phyloP scores from a whole-genome alignment of 2,888 invertebrate species.

The Tanytarsus gracilentus region DNA sequence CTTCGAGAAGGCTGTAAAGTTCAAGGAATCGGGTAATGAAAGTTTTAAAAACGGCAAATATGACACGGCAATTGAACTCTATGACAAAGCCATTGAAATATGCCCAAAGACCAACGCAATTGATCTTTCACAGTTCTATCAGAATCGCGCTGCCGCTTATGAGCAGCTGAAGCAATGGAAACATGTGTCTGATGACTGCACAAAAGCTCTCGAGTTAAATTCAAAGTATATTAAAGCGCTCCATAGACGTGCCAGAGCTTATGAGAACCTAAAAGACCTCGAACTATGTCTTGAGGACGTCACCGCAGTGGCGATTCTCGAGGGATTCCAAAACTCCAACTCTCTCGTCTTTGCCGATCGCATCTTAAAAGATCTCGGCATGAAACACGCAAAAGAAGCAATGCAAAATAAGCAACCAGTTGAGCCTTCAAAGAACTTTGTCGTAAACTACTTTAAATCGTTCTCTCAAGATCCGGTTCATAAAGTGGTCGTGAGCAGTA shows the following conservation, averaged over 20 bases:
- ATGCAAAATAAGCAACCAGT: constrained; percentile 58
- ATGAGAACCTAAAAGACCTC: constrained; percentile 70
- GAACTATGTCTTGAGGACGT: constrained; percentile 81
- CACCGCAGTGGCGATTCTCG: constrained; percentile 84
- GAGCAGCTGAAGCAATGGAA: constrained; percentile 82
- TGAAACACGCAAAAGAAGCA: constrained; percentile 64
- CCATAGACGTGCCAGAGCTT: constrained; percentile 69
- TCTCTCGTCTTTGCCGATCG: constrained; percentile 78
- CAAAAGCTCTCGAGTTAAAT: constrained; percentile 73
- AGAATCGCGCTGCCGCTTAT: constrained; percentile 91
- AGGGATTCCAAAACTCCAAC: constrained; percentile 74
- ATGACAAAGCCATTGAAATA: constrained; percentile 86
- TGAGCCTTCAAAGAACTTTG: constrained; percentile 77
- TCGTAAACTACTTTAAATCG: constrained; percentile 77
- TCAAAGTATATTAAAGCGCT: constrained; percentile 83
- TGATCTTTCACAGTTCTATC: constrained; percentile 84
- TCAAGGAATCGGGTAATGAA: constrained; percentile 82
- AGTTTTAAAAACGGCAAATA: constrained; percentile 79
- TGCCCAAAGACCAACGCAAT: constrained; percentile 65
- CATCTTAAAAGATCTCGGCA: constrained; percentile 67
- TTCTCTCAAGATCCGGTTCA: constrained; percentile 80
- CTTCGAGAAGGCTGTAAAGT: constrained; percentile 62
- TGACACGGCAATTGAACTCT: constrained; percentile 80
- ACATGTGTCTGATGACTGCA: constrained; percentile 78
- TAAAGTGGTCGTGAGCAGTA: constrained; percentile 44